Percentiles rank a stretch among this genome's conserved stretches.
phyloP scores from a whole-genome alignment of 2,113 vertebrate species.

The Eublepharis macularius region DNA sequence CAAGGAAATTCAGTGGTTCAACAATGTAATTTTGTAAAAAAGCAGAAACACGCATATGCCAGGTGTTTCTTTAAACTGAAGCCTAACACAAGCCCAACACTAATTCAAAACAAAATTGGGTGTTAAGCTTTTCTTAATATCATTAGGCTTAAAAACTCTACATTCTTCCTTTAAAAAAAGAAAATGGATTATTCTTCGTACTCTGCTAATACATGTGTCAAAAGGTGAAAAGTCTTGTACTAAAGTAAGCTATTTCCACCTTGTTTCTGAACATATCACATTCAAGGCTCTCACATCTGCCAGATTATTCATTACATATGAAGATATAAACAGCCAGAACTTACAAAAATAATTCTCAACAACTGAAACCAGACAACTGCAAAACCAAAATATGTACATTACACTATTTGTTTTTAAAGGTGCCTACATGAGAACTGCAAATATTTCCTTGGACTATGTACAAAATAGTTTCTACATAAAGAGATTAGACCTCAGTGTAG shows the following conservation, averaged over 20 bases:
- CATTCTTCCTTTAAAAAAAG: constrained; percentile 41
- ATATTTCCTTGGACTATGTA: constrained; percentile 64
- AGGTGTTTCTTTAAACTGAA: constrained; percentile 34
- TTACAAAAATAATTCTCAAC: constrained; percentile 66
- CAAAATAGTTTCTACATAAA: constrained; percentile 68
- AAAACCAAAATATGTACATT: constrained; percentile 55
- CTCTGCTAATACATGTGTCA: constrained; percentile 59
- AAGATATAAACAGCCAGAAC: constrained; percentile 44
- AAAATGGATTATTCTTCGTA: constrained; percentile 29
- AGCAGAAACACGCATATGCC: constrained; percentile 67
- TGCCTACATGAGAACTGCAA: constrained; percentile 66
- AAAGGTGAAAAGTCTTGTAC: constrained; percentile 65
- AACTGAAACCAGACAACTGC: constrained; percentile 63
- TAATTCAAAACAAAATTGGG: constrained; percentile 54
- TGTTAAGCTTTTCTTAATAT: constrained; percentile 56
- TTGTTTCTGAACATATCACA: constrained; percentile 61
- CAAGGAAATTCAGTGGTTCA: constrained; percentile 74
- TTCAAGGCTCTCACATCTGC: constrained; percentile 52
- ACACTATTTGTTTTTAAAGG: constrained; percentile 61
- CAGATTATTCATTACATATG: constrained; percentile 43
- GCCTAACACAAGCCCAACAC: constrained; percentile 65
- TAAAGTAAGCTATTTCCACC: constrained; percentile 59
- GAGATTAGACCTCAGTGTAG: constrained; percentile 60
- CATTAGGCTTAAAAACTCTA: not conserved
- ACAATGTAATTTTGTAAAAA: constrained; percentile 63